Base-by-base conservation (phyloP, 2,113 vertebrate species). In the Gymnocephalus cernua region DNA sequence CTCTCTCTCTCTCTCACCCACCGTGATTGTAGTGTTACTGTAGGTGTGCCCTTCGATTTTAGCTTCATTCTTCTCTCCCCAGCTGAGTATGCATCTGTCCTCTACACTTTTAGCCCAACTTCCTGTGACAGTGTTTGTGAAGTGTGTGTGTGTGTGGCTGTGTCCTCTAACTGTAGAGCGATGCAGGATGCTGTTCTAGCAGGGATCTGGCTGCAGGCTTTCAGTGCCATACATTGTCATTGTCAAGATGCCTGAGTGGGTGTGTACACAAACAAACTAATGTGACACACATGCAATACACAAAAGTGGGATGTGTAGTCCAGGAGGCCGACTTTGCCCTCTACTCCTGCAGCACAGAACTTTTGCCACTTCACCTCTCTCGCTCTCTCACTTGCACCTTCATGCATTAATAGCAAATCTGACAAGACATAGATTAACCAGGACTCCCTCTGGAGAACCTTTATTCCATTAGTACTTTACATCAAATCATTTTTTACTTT, bases 181-280 rank as follows among this genome's bases (percentile, higher is more conserved):
- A 86, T 81, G 86, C 82, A 88, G 90, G 88, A 92, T 86, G 86
- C 85, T 88, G 89, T 67, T 87, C 66, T 64, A 83, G 89, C 85
- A 85, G 84, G 82, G 81, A 89, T 80, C 83, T 86, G 75, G 87
- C 92, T 93, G 83, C 85, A 85, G 93, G 94, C 91, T 94, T 90
- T 92, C 84, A 88, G 74, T 93, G 92, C 87, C 90, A 91, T 73
- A 76, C 80, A 77, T 83, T 87, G 89, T 95, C 93, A 93, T 88
- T 90, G 91, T 93, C 91, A 94, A 91, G 82, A 85, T 41, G 77
- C 69, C 50, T 80, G 53, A 74, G 67, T 77, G 77, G 54, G 63
- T 66, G 66, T 85, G 78, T 65, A 53, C 54, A 56, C 80, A 79
- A 62, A 88, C 74, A 83, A 81, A 59, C 45, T 38, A 27, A 65